phyloP scores from a whole-genome alignment of 2,888 invertebrate genomes.

The Drosophila pegasa region DNA sequence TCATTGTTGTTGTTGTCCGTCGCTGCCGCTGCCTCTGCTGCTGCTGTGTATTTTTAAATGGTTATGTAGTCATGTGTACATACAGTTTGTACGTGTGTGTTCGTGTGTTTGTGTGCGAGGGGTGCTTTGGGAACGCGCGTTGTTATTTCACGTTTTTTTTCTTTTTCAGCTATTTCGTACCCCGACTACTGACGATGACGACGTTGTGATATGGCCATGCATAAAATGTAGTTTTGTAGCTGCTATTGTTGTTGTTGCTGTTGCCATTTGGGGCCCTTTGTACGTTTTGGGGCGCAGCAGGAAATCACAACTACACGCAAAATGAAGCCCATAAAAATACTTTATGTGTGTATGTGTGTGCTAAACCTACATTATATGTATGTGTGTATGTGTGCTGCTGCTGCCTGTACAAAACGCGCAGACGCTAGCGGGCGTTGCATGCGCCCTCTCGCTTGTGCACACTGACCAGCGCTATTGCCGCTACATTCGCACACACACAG shows the following conservation, averaged over 20 bases:
- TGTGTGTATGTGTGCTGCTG: conserved; percentile 21
- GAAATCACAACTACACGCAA: conserved; percentile 69
- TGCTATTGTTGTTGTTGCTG: conserved; percentile 33
- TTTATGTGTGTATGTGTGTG: conserved; percentile 19
- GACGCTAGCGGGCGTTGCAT: conserved; percentile 51
- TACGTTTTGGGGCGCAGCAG: conserved; percentile 73
- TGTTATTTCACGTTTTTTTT: conserved; percentile 65
- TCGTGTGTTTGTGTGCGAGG: conserved; percentile 48
- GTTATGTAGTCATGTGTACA: conserved; percentile 70
- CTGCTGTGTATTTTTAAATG: conserved; percentile 74
- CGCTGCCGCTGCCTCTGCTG: conserved; percentile 27
- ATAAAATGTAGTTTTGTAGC: conserved; percentile 74
- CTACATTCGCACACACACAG: conserved; percentile 27
- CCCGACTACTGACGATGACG: conserved; percentile 46
- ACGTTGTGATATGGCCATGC: conserved; percentile 63
- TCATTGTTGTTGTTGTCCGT: conserved; percentile 49
- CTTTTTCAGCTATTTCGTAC: conserved; percentile 40
- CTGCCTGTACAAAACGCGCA: conserved; percentile 44
- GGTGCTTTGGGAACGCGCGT: conserved; percentile 64
- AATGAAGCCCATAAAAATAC: conserved; percentile 52
- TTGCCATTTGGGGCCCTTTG: conserved; percentile 51
- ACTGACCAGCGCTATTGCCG: conserved; percentile 5
- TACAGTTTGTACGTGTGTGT: conserved; percentile 21
- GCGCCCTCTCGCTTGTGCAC: conserved; percentile 33
- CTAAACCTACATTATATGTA: conserved; percentile 19